Percentiles rank a stretch among this genome's conserved stretches.
These are phyloP conservation scores for Steatocranus sp. DNA, from an alignment of 2,797 vertebrate species.

Conservation along the genomic window DNA sequence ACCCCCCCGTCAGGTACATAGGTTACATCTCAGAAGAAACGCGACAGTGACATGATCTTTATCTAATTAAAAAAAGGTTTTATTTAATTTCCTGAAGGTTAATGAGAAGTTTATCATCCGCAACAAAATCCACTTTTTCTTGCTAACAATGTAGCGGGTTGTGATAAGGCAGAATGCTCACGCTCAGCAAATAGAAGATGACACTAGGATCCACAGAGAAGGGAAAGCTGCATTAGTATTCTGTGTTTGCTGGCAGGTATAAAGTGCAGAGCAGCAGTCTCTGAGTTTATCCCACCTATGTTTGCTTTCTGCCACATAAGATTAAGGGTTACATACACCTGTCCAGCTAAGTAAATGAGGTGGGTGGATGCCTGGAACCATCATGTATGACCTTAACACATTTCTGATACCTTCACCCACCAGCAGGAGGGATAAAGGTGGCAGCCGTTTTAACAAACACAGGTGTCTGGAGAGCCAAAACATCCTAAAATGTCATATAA, in stretches of 20 bases:
- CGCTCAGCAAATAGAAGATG: slow-evolving; percentile 43
- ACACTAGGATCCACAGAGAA: neutral
- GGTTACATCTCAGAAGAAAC: slow-evolving; percentile 56
- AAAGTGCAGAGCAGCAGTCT: neutral
- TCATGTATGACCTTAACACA: slow-evolving; percentile 40
- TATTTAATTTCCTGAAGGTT: slow-evolving; percentile 71
- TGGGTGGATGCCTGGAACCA: slow-evolving; percentile 39
- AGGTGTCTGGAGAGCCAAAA: neutral
- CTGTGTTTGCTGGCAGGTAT: slow-evolving; percentile 22
- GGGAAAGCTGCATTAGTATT: slow-evolving; percentile 40
- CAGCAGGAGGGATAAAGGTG: slow-evolving; percentile 1
- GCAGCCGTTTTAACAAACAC: neutral
- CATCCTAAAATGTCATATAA: neutral
- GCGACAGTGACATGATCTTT: slow-evolving; percentile 57
- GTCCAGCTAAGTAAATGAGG: slow-evolving; percentile 31
- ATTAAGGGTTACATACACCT: slow-evolving; percentile 21
- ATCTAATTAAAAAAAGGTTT: slow-evolving; percentile 72
- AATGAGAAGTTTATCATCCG: slow-evolving; percentile 71
- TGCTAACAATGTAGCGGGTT: slow-evolving; percentile 18
- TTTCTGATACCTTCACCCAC: slow-evolving; percentile 30
- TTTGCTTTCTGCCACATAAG: slow-evolving; percentile 34
- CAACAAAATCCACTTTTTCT: slow-evolving; percentile 57
- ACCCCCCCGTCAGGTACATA: neutral
- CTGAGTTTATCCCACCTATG: neutral
- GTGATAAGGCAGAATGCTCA: slow-evolving; percentile 32